Evolutionary conservation across 2,113 vertebrate species (phyloP).

Genomic region (Corydoras sp.): DNA sequence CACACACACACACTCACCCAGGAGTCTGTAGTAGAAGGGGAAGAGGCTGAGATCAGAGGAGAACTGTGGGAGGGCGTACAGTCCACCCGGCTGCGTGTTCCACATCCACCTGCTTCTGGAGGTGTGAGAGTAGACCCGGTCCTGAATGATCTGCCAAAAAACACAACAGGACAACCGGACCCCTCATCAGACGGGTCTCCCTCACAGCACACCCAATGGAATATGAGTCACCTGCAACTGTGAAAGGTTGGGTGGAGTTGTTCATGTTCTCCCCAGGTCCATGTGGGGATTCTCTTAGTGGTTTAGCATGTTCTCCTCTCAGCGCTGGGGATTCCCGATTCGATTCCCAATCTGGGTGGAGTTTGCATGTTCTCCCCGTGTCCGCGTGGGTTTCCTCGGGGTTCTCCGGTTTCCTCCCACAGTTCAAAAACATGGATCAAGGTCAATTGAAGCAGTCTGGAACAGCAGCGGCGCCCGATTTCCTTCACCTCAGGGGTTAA

Average conservation of each 20-base stretch:
- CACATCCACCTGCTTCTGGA: constrained; percentile 67
- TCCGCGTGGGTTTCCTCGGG: too few relatives aligned
- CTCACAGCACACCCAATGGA: too few relatives aligned
- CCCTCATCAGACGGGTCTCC: too few relatives aligned
- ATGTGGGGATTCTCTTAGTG: too few relatives aligned
- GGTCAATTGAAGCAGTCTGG: too few relatives aligned
- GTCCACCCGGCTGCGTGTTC: constrained; percentile 68
- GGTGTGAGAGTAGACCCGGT: constrained; percentile 63
- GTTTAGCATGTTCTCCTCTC: too few relatives aligned
- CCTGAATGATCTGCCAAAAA: constrained; percentile 64
- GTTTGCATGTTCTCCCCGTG: too few relatives aligned
- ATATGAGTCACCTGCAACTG: too few relatives aligned
- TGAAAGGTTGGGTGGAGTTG: too few relatives aligned
- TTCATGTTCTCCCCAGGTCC: too few relatives aligned
- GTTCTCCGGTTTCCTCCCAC: neutral
- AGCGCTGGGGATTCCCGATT: too few relatives aligned
- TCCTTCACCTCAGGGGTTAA: neutral
- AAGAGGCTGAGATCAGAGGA: constrained; percentile 63
- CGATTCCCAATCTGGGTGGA: too few relatives aligned
- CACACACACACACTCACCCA: constrained; percentile 59
- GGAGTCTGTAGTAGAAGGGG: constrained; percentile 67
- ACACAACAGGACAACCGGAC: neutral
- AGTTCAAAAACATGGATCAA: neutral
- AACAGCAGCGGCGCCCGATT: neutral
- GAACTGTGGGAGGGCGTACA: constrained; percentile 68